A percentile compares a stretch with the other conserved stretches of the same genome.
Conservation (phyloP, 2,797 vertebrate genomes). For the Phrynocephalus forsythii region DNA sequence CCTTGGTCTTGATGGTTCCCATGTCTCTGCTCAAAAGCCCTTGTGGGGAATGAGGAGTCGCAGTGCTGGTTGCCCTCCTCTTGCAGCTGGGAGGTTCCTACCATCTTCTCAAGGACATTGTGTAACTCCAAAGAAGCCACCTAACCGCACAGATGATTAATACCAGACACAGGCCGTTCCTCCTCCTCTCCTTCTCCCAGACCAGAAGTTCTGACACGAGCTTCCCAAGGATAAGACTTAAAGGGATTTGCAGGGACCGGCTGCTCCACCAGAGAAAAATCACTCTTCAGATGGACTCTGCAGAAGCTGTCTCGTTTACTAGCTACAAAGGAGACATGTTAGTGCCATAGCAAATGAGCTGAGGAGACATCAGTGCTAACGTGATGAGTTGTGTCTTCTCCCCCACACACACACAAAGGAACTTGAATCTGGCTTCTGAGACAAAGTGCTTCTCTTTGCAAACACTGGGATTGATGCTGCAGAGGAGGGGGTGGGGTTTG, state of each 20-base stretch:
- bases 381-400: no score
- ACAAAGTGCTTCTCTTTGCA: no score
- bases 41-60: neutral
- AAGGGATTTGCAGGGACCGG: conserved; percentile 37
- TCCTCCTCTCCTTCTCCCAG: conserved; percentile 29
- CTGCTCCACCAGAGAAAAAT: conserved; percentile 43
- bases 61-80: neutral
- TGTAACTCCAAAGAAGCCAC: conserved; percentile 62
- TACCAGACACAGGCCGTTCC: conserved; percentile 56
- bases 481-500: no score
- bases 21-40: no score
- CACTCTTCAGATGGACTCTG: conserved; percentile 52
- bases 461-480: no score
- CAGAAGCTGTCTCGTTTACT: neutral
- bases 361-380: neutral
- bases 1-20: no score
- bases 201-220: conserved; percentile 54
- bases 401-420: no score
- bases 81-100: conserved; percentile 39
- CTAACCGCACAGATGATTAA: conserved; percentile 57
- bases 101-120: conserved; percentile 54
- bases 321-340: neutral
- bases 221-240: conserved; percentile 53
- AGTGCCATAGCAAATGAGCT: neutral
- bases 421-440: no score